Base-by-base conservation (phyloP, 2,888 invertebrate species). In the Cylindroiulus punctatus region DNA sequence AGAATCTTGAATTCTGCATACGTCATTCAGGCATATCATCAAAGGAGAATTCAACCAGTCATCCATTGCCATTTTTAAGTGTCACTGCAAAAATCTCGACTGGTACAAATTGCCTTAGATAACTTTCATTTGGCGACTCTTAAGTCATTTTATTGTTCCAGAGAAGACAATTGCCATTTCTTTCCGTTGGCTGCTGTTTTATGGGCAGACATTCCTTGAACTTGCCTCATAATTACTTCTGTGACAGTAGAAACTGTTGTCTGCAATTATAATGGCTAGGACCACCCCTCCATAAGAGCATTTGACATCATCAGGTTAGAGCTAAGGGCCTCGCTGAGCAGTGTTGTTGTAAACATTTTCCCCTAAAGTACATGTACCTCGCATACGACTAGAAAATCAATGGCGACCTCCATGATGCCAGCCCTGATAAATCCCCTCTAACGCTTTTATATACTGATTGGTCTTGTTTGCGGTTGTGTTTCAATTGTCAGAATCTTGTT, bases 381-480 rank as follows among this genome's bases (percentile, higher is more conserved):
- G 30, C 76, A 26, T 30, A 30, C 19, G 12, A n/a, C 30, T 30
- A 30, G 30, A 76, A 76, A 76, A 76, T 76, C 76, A 76, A 76
- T 76, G 76, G 76, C 76, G 76, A 32, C 76, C 76, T 30, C 76
- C 30, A 30, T 30, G 76, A 76, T 76, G 76, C 30, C 30, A 14
- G 30, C 26, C 76, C 30, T 76, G 76, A 76, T 76, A 76, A 76
- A 32, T 76, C 76, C 76, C 76, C 76, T 30, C 76, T 30, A 30
- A 76, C 30, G 30, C 76, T 76, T 76, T 76, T 76, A 76, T 76
- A 76, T 76, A 76, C 76, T 76, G 76, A 76, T 76, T 76, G 76
- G 76, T 76, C 30, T 76, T 76, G 76, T 76, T 76, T 76, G 76
- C 76, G 76, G 76, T 76, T 76, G 76, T 76, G 76, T 76, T 76